Evolutionary conservation across 2,113 vertebrate genomes (phyloP).

Genomic region (Desmodus rotundus): DNA sequence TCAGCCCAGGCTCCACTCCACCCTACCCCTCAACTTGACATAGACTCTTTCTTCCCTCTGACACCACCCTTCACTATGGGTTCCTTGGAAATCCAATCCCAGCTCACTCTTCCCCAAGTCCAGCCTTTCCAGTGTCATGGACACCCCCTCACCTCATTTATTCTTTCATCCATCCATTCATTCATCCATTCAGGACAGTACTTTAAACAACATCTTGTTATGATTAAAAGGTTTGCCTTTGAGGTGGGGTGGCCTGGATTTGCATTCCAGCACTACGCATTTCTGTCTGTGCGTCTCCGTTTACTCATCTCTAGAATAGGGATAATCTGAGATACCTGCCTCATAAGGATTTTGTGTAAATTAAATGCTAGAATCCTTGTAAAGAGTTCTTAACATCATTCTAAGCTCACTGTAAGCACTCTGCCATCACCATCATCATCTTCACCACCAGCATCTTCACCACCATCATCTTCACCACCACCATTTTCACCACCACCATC

Average conservation of each 20-base stretch:
- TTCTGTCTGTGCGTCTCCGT: neutral
- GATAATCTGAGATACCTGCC: neutral
- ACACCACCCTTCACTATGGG: no score
- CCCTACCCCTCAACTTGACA: rapidly evolving
- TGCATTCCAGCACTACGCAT: neutral
- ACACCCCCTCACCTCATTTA: neutral
- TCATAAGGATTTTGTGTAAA: neutral
- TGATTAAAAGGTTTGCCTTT: neutral
- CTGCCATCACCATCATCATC: neutral
- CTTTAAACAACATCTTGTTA: neutral
- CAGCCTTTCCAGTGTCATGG: neutral
- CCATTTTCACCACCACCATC: neutral
- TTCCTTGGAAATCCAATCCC: neutral
- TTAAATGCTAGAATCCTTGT: neutral
- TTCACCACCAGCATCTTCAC: no score
- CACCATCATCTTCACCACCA: neutral
- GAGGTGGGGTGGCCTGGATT: neutral
- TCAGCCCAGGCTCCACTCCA: neutral
- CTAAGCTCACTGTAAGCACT: neutral
- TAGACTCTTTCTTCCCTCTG: neutral
- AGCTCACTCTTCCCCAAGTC: neutral
- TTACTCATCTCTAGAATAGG: neutral
- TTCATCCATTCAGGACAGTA: neutral
- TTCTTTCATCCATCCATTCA: neutral
- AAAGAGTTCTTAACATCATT: neutral